Base-by-base conservation (phyloP, 2,113 vertebrate species). In the Sakesphorus luctuosus region DNA sequence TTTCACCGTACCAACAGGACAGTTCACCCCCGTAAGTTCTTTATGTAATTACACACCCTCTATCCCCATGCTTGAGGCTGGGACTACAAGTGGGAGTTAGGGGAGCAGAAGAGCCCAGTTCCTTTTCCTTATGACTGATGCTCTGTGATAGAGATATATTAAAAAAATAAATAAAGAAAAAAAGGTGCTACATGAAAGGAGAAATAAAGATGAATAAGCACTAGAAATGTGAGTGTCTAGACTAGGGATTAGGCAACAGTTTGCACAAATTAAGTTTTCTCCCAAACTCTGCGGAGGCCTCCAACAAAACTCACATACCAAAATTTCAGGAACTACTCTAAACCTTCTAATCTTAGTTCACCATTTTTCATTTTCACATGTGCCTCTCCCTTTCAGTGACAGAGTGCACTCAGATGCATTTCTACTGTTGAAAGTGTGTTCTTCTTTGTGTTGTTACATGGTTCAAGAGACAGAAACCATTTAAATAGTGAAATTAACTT, bases 171-270 rank as follows among this genome's bases (percentile, higher is more conserved):
- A 75, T 9, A 35, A 61, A 7, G 18, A 9, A 69, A 74, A 47
- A 86, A 53, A 23, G 2, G 2, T 47, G 21, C 35, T 55, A 73
- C 18, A 53, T 66, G 36, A 77, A 89, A 94, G 50, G 78, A 80
- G 50, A 95, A 79, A 72, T 61, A 67, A 66, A 87, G 74, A 89
- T 89, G 67, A 94, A 85, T 35, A 83, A 26, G 63, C 52, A 85
- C 24, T 55, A 52, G 63, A 90, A 93, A 88, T 69, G 21, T 66
- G 44, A 87, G 36, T 38, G 72, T 94, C 94, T 88, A 94, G 82
- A 93, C 71, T 25, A 47, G 43, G 65, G 86, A 95, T 96, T 96
- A 93, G 76, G 43, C 67, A 87, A 56, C 4, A 53, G 73, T 86
- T 92, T 89, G 47, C 38, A 75, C 53, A 81, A 90, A 74, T 65